Percentiles rank a stretch among this genome's conserved stretches.
Conservation (phyloP, 2,888 invertebrate species). For the Polydesmus complanatus region DNA sequence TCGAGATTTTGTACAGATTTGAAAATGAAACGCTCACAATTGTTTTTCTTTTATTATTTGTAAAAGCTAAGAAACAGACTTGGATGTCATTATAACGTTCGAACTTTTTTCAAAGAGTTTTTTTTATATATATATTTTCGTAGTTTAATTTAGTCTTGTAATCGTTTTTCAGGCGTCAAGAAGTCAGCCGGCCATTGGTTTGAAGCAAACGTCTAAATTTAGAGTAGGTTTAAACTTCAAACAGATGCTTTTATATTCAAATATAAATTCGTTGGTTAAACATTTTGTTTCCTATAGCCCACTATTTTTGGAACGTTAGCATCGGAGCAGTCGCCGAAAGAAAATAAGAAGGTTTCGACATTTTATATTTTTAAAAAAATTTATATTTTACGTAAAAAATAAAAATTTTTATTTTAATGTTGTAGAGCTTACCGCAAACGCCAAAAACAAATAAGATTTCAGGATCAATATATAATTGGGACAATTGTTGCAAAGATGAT, state of each 20-base stretch:
- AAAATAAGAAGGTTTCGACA: conserved; percentile 13
- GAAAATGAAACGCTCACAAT: too few species aligned
- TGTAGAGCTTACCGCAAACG: conserved; percentile 17
- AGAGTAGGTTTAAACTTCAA: conserved; percentile 41
- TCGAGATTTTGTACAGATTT: too few species aligned
- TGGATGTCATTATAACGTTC: too few species aligned
- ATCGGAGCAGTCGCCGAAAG: conserved; percentile 26
- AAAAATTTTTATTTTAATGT: background rate
- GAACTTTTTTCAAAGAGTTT: too few species aligned
- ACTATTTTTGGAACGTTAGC: conserved; percentile 50
- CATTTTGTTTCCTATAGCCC: too few species aligned
- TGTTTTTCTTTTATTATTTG: too few species aligned
- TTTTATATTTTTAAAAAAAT: background rate
- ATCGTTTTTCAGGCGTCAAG: conserved; percentile 43
- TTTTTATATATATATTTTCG: too few species aligned
- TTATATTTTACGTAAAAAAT: background rate
- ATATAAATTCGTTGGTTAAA: too few species aligned
- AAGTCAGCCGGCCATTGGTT: conserved; percentile 51
- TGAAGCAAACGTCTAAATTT: conserved; percentile 51
- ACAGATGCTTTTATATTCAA: background rate
- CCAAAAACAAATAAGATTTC: conserved; percentile 11
- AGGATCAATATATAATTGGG: background rate
- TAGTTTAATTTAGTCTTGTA: too few species aligned
- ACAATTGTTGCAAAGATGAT: conserved; percentile 11
- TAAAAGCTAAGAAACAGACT: too few species aligned